These are phyloP conservation scores for Thalassaphorura encarpata DNA, from an alignment of 1,140 invertebrate species.

Conservation along the genomic window DNA sequence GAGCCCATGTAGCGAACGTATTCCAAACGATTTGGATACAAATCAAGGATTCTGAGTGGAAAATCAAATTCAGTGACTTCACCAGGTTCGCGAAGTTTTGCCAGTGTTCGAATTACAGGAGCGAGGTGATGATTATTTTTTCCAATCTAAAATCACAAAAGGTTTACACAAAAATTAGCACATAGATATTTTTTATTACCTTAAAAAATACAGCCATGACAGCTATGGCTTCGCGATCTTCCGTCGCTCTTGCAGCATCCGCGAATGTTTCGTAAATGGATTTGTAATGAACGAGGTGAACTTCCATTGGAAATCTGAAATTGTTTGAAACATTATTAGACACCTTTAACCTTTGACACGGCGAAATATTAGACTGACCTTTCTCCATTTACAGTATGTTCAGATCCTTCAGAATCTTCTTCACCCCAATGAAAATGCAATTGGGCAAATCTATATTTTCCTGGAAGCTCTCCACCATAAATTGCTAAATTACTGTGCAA, in stretches of 20 bases:
- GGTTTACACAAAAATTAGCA: neutral
- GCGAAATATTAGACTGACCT: conserved; percentile 34
- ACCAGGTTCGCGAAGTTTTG: conserved; percentile 12
- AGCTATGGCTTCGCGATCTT: conserved; percentile 40
- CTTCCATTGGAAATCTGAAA: conserved; percentile 29
- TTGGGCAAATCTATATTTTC: conserved; percentile 39
- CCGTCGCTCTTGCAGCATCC: conserved; percentile 37
- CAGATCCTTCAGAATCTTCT: conserved; percentile 41
- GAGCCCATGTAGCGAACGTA: conserved; percentile 45
- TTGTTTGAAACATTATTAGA: neutral
- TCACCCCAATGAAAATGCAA: conserved; percentile 48
- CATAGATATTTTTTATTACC: conserved; percentile 31
- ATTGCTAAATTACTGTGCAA: conserved; percentile 4
- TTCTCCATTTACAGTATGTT: conserved; percentile 43
- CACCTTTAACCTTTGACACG: neutral
- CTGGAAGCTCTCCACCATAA: conserved; percentile 36
- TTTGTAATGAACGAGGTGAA: conserved; percentile 44
- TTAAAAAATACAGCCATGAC: conserved; percentile 44
- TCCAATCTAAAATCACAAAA: conserved; percentile 22
- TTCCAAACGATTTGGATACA: conserved; percentile 29
- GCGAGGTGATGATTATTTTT: conserved; percentile 34
- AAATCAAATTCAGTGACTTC: conserved; percentile 3
- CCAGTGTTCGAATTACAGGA: conserved; percentile 31
- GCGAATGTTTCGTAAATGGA: conserved; percentile 37
- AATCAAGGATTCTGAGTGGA: conserved; percentile 21